Percentiles rank a stretch among this genome's conserved stretches.
Evolutionary conservation across 2,113 vertebrate species (phyloP).

Genomic region (Engraulis encrasicolus): DNA sequence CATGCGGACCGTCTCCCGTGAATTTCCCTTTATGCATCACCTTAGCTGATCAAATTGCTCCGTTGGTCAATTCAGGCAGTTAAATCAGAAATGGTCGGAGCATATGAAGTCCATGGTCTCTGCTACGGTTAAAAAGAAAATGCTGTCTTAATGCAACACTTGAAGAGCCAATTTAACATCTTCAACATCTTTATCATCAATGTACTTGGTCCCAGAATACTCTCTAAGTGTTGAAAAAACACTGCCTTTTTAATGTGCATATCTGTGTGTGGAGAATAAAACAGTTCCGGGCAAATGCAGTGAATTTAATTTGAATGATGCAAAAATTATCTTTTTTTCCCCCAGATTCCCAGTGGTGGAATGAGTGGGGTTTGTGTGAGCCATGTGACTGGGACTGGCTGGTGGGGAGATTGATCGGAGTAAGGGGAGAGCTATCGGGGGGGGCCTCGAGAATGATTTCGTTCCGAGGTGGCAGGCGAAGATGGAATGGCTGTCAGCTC

Average conservation of each 20-base stretch:
- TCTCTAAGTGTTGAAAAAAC: too few species aligned
- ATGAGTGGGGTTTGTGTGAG: neutral
- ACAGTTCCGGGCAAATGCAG: too few species aligned
- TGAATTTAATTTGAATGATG: neutral
- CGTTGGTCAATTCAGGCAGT: neutral
- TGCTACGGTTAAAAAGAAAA: too few species aligned
- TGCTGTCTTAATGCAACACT: too few species aligned
- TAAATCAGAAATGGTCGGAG: neutral
- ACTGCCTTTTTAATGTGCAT: too few species aligned
- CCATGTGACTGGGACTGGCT: neutral
- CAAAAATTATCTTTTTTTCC: too few species aligned
- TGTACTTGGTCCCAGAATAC: too few species aligned
- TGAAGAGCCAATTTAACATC: too few species aligned
- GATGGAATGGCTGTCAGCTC: conserved; percentile 6
- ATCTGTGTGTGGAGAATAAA: too few species aligned
- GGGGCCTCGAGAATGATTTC: neutral
- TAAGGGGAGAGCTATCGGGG: neutral
- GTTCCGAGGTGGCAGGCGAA: neutral
- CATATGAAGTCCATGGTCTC: neutral
- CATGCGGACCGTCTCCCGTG: neutral
- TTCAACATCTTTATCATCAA: too few species aligned
- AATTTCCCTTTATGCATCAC: neutral
- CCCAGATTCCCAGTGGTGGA: neutral
- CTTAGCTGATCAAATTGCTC: neutral
- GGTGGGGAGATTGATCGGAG: neutral